A percentile compares a stretch with the other conserved stretches of the same genome.
Evolutionary conservation across 2,797 vertebrate species (phyloP).

Genomic region (Geotrypetes seraphini): DNA sequence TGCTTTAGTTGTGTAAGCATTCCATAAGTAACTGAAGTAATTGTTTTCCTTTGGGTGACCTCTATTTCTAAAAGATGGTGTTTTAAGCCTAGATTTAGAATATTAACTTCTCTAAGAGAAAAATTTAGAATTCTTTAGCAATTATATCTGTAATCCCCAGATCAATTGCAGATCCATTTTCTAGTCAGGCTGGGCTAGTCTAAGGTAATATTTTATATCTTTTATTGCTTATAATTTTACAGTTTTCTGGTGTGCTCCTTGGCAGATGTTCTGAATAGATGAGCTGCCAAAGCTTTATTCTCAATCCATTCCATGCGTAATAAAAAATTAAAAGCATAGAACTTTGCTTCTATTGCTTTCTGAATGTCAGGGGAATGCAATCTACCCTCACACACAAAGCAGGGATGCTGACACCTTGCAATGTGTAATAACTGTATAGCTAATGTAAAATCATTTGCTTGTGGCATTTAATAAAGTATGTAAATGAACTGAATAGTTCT

Average conservation of each 20-base stretch:
- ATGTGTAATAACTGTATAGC: slow-evolving; percentile 16
- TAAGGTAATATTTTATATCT: neutral
- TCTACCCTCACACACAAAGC: slow-evolving; percentile 33
- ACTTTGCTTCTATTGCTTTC: slow-evolving; percentile 14
- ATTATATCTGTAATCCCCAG: neutral
- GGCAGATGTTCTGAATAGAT: slow-evolving; percentile 4
- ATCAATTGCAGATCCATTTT: neutral
- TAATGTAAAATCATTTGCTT: slow-evolving; percentile 41
- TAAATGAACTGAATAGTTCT: slow-evolving; percentile 37
- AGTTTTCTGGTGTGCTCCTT: neutral
- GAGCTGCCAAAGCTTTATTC: neutral
- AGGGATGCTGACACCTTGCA: slow-evolving; percentile 13
- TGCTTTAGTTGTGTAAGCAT: neutral
- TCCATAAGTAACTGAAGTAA: neutral
- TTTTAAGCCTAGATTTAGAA: neutral
- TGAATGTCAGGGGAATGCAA: slow-evolving; percentile 27
- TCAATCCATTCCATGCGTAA: slow-evolving; percentile 4
- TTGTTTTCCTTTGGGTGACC: neutral
- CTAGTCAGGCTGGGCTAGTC: neutral
- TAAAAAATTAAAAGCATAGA: neutral
- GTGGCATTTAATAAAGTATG: slow-evolving; percentile 49
- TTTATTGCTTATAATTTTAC: neutral
- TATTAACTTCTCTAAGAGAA: neutral
- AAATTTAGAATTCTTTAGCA: neutral
- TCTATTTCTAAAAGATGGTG: neutral